Base-by-base conservation (phyloP, 2,888 invertebrate genomes). In the Bellardia bayeri region DNA sequence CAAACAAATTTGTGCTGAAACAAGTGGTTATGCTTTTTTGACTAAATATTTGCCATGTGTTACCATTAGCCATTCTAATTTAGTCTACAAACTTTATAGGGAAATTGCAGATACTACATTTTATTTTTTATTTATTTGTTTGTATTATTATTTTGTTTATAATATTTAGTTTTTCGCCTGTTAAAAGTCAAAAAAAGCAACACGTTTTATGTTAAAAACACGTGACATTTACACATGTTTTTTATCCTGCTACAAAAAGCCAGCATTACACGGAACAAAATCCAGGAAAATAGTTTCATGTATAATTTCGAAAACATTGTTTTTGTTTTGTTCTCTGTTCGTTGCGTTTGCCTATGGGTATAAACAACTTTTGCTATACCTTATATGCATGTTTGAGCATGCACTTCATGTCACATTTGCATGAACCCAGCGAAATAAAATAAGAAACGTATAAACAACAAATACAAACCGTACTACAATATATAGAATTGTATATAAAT, bases 221-320 rank as follows among this genome's bases (percentile, higher is more conserved):
- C 88, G 88, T 88, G 88, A 87, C 88, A 88, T 85, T 87, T 88
- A 82, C 88, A 80, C 85, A 87, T 87, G 85, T 87, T 80, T 83
- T 76, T 54, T 45, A 0, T 8, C 0, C 1, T 58, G 30, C 23
- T n/a, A 58, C 40, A 8, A 30, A 71, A 42, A 69, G 64, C 45
- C 42, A 8, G 9, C 13, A 37, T 63, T 37, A 81, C 61, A 72
- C 40, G 51, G 49, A 40, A 68, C 16, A 51, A 63, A 69, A 75
- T 69, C 23, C 72, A 68, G 68, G 54, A 80, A 80, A 74, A 66
- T 54, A 68, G 68, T 80, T 79, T 80, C 85, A 80, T 69, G 74
- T 85, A 54, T 63, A 74, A 82, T 86, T 78, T 81, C 37, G 16
- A 81, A 85, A 85, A 81, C 64, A 85, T 68, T 76, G 3, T 45